phyloP scores from a whole-genome alignment of 2,797 vertebrate species.

The Tamandua tetradactyla region DNA sequence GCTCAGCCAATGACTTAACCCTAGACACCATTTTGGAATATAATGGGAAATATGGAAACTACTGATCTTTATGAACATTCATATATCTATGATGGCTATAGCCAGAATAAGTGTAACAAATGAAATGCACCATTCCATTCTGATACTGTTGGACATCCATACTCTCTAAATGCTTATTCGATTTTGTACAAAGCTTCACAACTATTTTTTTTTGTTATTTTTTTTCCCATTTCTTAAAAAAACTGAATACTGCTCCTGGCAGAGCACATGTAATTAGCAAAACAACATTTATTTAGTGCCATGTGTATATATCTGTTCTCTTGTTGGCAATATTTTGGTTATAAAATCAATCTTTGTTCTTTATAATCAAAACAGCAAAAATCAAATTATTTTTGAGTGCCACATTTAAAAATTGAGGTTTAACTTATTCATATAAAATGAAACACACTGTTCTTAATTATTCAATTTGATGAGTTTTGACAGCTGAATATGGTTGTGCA shows the following conservation, averaged over 20 bases:
- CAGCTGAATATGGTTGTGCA: not conserved
- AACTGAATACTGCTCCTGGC: not conserved
- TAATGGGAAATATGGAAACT: not conserved
- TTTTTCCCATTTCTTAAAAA: not conserved
- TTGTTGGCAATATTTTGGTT: not conserved
- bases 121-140: not conserved
- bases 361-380: constrained; percentile 17
- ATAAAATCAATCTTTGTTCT: not conserved
- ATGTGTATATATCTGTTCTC: not conserved
- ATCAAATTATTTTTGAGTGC: not conserved
- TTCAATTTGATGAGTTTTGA: too few species aligned
- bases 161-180: not conserved
- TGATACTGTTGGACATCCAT: not conserved
- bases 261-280: not conserved
- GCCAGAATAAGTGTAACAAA: not conserved
- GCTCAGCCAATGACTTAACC: not conserved
- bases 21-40: not conserved
- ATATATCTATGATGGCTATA: not conserved
- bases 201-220: not conserved
- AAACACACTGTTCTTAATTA: not conserved
- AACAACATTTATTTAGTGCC: not conserved
- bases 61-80: not conserved
- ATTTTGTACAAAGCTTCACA: not conserved
- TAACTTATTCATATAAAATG: not conserved
- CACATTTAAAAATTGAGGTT: not conserved